Evolutionary conservation across 2,113 vertebrate genomes (phyloP).

Genomic region (Dermatemys mawii): DNA sequence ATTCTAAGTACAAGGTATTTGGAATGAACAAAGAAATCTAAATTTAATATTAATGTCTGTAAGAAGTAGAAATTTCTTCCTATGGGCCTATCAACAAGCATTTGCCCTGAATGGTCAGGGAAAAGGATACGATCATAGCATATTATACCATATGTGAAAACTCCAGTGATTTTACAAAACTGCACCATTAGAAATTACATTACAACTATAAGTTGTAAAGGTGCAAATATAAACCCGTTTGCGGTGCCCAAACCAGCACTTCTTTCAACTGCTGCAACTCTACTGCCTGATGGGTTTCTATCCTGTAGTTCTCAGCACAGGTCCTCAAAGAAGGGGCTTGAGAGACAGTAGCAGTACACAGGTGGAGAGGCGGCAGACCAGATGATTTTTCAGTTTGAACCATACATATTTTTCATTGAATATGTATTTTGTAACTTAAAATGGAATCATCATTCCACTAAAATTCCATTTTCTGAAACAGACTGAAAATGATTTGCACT

Average conservation of each 20-base stretch:
- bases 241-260: rapidly evolving
- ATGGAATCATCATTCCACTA: background rate
- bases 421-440: background rate
- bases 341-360: background rate
- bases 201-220: background rate
- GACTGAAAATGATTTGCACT: background rate
- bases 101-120: background rate
- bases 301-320: background rate
- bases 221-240: rapidly evolving
- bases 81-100: background rate
- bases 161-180: background rate
- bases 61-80: background rate
- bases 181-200: background rate
- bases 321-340: background rate
- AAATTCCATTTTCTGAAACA: background rate
- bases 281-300: rapidly evolving
- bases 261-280: background rate
- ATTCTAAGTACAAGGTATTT: background rate
- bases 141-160: background rate
- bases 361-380: background rate
- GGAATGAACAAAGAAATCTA: background rate
- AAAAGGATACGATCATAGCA: background rate
- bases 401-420: background rate
- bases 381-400: background rate
- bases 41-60: background rate